Conservation (phyloP, 2,113 vertebrate species). For the Macrotis lagotis region DNA sequence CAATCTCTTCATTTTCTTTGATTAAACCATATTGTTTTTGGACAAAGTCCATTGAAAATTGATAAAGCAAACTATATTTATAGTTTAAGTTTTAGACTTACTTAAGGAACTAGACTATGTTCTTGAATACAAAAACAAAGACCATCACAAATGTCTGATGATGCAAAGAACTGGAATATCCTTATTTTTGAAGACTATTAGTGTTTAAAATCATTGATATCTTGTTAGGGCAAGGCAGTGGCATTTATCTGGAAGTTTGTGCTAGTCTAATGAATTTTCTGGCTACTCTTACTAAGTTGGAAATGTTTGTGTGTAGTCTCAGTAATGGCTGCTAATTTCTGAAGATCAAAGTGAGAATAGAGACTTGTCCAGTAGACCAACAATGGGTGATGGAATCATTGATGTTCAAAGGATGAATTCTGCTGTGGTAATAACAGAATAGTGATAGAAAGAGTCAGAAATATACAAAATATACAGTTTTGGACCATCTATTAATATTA, state of each 20-base stretch:
- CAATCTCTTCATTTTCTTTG: conserved; percentile 62
- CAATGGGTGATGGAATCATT: neutral
- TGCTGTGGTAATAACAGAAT: neutral
- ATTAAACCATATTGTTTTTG: conserved; percentile 68
- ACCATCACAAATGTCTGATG: conserved; percentile 53
- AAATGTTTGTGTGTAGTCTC: neutral
- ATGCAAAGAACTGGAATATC: neutral
- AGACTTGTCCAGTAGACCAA: neutral
- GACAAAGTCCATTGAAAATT: conserved; percentile 33
- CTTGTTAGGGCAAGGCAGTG: neutral
- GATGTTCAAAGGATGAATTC: neutral
- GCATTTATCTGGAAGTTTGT: neutral
- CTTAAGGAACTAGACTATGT: conserved; percentile 47
- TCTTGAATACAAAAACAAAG: conserved; percentile 65
- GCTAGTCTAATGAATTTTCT: neutral
- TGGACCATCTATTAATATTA: neutral
- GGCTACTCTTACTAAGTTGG: neutral
- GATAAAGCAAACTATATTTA: conserved; percentile 65
- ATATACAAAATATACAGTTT: neutral
- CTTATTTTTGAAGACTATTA: neutral
- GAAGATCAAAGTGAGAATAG: neutral
- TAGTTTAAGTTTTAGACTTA: conserved; percentile 60
- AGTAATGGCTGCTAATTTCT: neutral
- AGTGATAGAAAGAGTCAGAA: neutral
- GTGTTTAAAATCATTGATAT: neutral